A percentile compares a stretch with the other conserved stretches of the same genome.
phyloP scores from a whole-genome alignment of 2,113 vertebrate species.

The Lamprotornis superbus region DNA sequence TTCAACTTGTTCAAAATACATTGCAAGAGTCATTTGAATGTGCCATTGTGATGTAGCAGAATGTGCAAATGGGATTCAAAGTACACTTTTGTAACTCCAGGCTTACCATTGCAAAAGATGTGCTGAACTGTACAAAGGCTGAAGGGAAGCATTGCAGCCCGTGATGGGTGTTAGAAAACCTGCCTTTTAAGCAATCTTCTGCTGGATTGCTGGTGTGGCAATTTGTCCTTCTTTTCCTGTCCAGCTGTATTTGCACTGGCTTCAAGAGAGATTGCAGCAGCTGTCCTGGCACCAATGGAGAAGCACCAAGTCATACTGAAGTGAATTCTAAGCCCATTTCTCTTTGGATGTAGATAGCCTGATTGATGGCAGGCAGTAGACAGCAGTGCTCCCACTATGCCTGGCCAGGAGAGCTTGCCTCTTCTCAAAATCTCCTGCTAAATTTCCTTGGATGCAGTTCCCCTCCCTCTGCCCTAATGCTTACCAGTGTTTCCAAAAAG shows the following conservation, averaged over 20 bases:
- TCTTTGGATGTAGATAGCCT: neutral
- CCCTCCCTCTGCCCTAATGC: neutral
- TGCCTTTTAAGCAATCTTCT: slow-evolving; percentile 6
- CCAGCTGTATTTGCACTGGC: neutral
- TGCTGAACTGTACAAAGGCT: neutral
- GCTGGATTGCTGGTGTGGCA: neutral
- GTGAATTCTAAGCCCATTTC: neutral
- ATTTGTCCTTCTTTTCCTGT: neutral
- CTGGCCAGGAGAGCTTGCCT: neutral
- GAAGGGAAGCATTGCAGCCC: neutral
- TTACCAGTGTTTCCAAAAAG: neutral
- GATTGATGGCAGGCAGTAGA: neutral
- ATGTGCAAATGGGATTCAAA: neutral
- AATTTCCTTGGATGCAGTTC: neutral
- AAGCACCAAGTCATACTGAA: neutral
- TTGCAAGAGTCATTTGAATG: neutral
- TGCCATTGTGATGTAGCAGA: neutral
- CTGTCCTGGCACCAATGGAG: neutral
- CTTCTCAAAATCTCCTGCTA: neutral
- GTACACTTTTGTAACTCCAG: neutral
- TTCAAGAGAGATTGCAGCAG: neutral
- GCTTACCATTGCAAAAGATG: neutral
- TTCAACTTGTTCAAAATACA: neutral
- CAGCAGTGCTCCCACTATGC: neutral
- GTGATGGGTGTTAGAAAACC: neutral